Conservation (phyloP, 2,797 vertebrate genomes). For the Xiphorhynchus erythropygius region DNA sequence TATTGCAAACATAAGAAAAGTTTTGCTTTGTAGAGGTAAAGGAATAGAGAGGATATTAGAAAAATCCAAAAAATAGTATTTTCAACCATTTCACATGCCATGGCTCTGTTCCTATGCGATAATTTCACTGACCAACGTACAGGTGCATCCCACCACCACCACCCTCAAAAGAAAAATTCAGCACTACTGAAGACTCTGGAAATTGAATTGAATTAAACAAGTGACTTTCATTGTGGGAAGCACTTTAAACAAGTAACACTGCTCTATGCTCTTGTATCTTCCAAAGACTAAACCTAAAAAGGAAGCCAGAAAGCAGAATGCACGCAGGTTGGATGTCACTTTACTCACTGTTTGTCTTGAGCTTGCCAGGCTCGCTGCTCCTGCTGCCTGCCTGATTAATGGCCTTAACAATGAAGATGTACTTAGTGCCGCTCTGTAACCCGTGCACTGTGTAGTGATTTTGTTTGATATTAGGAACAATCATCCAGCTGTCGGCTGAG, state of each 20-base stretch:
- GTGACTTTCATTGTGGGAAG: neutral
- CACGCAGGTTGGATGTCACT: rapidly evolving
- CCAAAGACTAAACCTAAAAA: neutral
- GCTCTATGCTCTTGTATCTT: neutral
- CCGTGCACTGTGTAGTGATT: constrained; percentile 98
- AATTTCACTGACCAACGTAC: neutral
- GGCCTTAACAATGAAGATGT: constrained; percentile 96
- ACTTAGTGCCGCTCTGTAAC: constrained; percentile 95
- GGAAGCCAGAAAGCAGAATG: neutral
- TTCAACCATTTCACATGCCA: neutral
- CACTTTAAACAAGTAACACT: neutral
- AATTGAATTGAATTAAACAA: neutral
- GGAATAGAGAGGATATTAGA: neutral
- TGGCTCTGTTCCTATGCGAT: neutral
- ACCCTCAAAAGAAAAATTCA: neutral
- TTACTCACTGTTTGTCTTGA: constrained; percentile 97
- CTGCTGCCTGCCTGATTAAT: constrained; percentile 97
- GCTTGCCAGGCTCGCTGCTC: constrained; percentile 92
- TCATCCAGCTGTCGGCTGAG: constrained; percentile 99
- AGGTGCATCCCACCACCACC: neutral
- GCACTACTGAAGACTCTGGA: neutral
- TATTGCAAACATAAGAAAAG: neutral
- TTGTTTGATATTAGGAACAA: constrained; percentile 98
- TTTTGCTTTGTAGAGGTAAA: constrained; percentile 12
- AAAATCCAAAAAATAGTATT: neutral